Evolutionary conservation across 2,797 vertebrate species (phyloP).

Genomic region (Diplodus puntazzo): DNA sequence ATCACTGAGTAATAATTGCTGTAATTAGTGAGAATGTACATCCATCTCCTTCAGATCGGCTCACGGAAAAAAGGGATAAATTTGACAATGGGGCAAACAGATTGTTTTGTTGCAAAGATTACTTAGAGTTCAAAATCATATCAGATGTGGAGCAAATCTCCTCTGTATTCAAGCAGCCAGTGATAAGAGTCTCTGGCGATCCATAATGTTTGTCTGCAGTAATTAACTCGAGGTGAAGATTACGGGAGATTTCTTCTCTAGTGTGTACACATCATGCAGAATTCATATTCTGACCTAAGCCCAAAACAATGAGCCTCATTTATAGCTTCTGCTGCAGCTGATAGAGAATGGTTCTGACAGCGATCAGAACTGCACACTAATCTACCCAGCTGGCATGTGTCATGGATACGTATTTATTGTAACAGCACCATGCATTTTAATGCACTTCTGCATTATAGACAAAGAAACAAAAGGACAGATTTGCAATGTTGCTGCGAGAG

Average conservation of each 20-base stretch:
- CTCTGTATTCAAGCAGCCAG: constrained; percentile 71
- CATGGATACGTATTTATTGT: constrained; percentile 72
- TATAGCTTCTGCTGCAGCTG: constrained; percentile 68
- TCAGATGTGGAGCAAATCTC: constrained; percentile 79
- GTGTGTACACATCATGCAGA: constrained; percentile 76
- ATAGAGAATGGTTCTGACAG: constrained; percentile 76
- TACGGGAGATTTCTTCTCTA: constrained; percentile 79
- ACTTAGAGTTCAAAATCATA: constrained; percentile 83
- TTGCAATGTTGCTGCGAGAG: constrained; percentile 67
- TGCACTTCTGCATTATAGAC: constrained; percentile 52
- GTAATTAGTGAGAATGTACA: constrained; percentile 81
- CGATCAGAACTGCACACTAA: constrained; percentile 75
- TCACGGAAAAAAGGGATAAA: constrained; percentile 69
- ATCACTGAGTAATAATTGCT: constrained; percentile 81
- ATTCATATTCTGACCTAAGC: constrained; percentile 80
- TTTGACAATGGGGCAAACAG: constrained; percentile 82
- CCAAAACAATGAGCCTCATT: constrained; percentile 79
- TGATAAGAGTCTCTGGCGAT: constrained; percentile 78
- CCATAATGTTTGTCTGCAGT: constrained; percentile 81
- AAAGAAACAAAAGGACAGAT: constrained; percentile 60
- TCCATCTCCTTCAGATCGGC: constrained; percentile 73
- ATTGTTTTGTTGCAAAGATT: constrained; percentile 83
- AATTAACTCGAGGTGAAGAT: constrained; percentile 88
- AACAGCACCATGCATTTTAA: constrained; percentile 60
- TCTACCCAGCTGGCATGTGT: constrained; percentile 79